Base-by-base conservation (phyloP, 2,113 vertebrate genomes). In the Catagonus wagneri region DNA sequence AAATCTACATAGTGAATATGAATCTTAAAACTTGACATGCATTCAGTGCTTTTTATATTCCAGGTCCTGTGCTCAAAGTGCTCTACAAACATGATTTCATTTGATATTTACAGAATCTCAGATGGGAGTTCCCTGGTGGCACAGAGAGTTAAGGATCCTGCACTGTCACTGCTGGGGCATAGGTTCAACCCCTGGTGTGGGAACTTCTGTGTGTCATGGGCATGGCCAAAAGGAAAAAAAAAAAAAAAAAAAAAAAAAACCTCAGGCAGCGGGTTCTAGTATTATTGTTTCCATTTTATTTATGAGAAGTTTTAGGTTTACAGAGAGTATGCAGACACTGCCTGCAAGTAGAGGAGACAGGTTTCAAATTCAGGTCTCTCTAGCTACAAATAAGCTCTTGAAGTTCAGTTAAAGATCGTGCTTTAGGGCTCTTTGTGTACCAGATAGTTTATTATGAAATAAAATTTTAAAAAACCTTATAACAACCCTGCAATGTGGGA, bases 361-460 rank as follows among this genome's bases (percentile, higher is more conserved):
- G n/a, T 39, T 83, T 78, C 72, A 19, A 83, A 83, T 93, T 94
- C 29, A 85, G 4, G 4, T 56, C 16, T 94, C 16, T 88, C 27
- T 71, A 36, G 3, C 32, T 96, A 56, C 0, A 65, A 54, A 58
- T 83, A 60, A 79, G 1, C 16, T 14, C n/a, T 83, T 87, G 17
- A 90, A 94, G 34, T 75, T 75, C 7, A 84, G 9, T 63, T 90
- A 69, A 60, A 80, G 19, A 23, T 56, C 16, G 36, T 65, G 25
- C 1, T 83, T 74, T 54, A 90, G 15, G 60, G 4, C 19, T 36
- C 2, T 80, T 25, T 76, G 3, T 84, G 14, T 72, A 3, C 2
- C 78, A 68, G n/a, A 68, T 39, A 61, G 22, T 83, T 92, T 69
- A 85, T 87, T 83, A 80, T 68, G 4, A 90, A 95, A 36, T 80